Base-by-base conservation (phyloP, 2,797 vertebrate species). In the Acrossocheilus wenchowensis region DNA sequence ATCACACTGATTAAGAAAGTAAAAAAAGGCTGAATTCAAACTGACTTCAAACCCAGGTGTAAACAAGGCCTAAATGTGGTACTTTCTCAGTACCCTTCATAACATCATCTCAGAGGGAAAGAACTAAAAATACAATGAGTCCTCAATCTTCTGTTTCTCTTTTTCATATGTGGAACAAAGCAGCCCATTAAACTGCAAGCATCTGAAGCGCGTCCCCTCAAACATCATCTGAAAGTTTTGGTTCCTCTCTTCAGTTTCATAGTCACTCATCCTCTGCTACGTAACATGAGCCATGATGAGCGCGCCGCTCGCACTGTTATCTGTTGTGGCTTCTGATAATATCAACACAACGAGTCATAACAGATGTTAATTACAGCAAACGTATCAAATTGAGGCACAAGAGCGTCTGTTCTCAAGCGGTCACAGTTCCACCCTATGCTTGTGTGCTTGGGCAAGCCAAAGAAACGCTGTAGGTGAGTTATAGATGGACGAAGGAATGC, bases 151-250 rank as follows among this genome's bases (percentile, higher is more conserved):
- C 8, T 43, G 54, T 64, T 74, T 73, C 39, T 74, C 39, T 68
- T 68, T 71, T 19, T 5, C 73, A 69, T 36, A 71, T 43, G 72
- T 17, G 66, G 10, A 77, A 68, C 43, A 78, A n/a, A 39, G 14
- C 73, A 71, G 80, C 81, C 52, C 69, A 81, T 78, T 72, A 60
- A 26, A 78, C 72, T 41, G 68, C 64, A 78, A 68, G 75, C 19
- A 86, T 43, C 50, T 68, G 41, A 82, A 74, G 45, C 11, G 21
- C 23, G n/a, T 60, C 36, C 41, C 34, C 36, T 87, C 60, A 82
- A 71, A 82, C 78, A 71, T 50, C 52, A 81, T 21, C 75, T 82
- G 62, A 64, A 87, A 78, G 73, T 78, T 79, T 88, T 68, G 60
- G 52, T 86, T 88, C 84, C 74, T 82, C 34, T 69, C 34, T 60